Percentiles rank a stretch among this genome's conserved stretches.
Evolutionary conservation across 2,888 invertebrate genomes (phyloP).

Genomic region (Mycogona germanica): DNA sequence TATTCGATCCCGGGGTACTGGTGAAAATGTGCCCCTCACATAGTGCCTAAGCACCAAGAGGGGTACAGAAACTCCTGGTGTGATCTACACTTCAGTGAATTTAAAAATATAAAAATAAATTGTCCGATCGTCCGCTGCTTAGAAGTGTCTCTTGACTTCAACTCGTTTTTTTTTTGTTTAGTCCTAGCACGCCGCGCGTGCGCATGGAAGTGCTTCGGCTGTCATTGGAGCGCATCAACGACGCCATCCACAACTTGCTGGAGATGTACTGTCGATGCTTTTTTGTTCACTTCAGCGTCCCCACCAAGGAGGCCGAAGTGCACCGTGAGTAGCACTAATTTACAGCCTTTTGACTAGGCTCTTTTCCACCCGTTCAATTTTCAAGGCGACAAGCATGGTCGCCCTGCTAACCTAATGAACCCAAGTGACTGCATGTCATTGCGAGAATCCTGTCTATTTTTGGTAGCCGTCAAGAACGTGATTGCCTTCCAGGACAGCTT

Average conservation of each 20-base stretch:
- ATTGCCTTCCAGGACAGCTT: slow-evolving; percentile 32
- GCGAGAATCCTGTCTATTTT: not conserved
- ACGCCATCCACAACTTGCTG: slow-evolving; percentile 67
- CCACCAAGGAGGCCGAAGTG: too few relatives aligned
- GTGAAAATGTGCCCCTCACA: too few relatives aligned
- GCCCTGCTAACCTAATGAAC: too few relatives aligned
- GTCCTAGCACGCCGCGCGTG: slow-evolving; percentile 12
- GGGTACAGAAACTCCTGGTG: too few relatives aligned
- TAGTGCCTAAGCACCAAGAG: too few relatives aligned
- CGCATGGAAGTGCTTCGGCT: slow-evolving; percentile 11
- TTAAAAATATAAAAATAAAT: not conserved
- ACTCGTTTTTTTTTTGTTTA: slow-evolving; percentile 5
- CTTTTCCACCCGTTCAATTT: too few relatives aligned
- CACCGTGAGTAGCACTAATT: not conserved
- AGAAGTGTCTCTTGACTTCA: not conserved
- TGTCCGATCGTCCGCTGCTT: not conserved
- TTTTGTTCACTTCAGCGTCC: slow-evolving; percentile 56
- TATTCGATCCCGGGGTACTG: too few relatives aligned
- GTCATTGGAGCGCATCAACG: slow-evolving; percentile 43
- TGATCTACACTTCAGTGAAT: too few relatives aligned
- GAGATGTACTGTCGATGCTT: slow-evolving; percentile 76
- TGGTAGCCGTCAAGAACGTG: slow-evolving; percentile 27
- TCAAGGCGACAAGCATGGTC: too few relatives aligned
- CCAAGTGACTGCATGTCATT: not conserved
- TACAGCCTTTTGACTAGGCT: not conserved